Evolutionary conservation across 2,888 invertebrate species (phyloP).

Genomic region (Trichacis sp.): DNA sequence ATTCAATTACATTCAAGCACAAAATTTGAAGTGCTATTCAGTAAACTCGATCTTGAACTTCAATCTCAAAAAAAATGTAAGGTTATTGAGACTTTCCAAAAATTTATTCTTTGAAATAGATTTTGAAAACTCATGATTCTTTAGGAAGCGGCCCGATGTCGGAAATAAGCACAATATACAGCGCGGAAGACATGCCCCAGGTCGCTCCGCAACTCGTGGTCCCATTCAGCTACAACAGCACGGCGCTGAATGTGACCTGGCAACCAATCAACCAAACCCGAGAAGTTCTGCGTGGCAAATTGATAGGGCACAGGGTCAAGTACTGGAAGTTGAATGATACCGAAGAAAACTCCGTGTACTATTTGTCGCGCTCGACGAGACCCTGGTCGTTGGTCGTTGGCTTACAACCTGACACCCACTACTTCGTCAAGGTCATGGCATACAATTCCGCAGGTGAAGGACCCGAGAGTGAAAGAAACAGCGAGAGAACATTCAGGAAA

Average conservation of each 20-base stretch:
- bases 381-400: slow-evolving; percentile 94
- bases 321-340: slow-evolving; percentile 86
- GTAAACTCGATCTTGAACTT: no score
- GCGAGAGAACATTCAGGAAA: slow-evolving; percentile 89
- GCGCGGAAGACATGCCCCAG: slow-evolving; percentile 90
- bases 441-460: slow-evolving; percentile 97
- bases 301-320: slow-evolving; percentile 93
- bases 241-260: slow-evolving; percentile 94
- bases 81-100: no score
- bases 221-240: slow-evolving; percentile 88
- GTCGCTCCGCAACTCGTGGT: slow-evolving; percentile 87
- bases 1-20: no score
- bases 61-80: no score
- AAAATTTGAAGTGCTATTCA: no score
- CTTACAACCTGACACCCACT: slow-evolving; percentile 91
- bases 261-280: slow-evolving; percentile 85
- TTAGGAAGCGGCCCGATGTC: slow-evolving; percentile 80
- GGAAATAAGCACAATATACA: slow-evolving; percentile 79
- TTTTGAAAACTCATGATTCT: not conserved
- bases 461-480: slow-evolving; percentile 90
- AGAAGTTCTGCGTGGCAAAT: slow-evolving; percentile 86
- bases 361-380: slow-evolving; percentile 84
- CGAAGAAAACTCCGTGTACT: slow-evolving; percentile 85
- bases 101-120: no score
- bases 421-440: slow-evolving; percentile 93